Base-by-base conservation (phyloP, 2,797 vertebrate genomes). In the Simalia tracyae region DNA sequence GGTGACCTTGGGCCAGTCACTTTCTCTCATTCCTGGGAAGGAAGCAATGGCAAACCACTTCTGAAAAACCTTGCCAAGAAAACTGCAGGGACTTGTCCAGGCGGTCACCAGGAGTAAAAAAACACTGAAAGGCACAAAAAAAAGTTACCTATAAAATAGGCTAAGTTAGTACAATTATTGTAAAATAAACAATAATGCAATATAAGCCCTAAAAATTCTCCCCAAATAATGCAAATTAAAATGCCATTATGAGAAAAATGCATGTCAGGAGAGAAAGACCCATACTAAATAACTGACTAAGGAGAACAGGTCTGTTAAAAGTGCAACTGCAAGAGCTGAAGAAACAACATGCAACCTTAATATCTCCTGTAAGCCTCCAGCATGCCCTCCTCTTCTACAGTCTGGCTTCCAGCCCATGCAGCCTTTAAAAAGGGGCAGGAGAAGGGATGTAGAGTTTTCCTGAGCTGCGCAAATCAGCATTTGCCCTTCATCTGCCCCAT, bases 401-500 rank as follows among this genome's bases (percentile, higher is more conserved):
- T n/a, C 31, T 76, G 7, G 46, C 42, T 31, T 54, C 88, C 60
- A 14, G 56, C 50, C 36, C 17, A n/a, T 24, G 31, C 42, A 28
- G 50, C 22, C n/a, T 57, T 91, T 64, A 24, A 57, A 54, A 50
- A 3, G 84, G 57, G 92, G 92, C 76, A 96, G 94, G 1, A 0
- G n/a, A 1, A n/a, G 2, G 19, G 68, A 60, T 22, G 26, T 5
- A 68, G 56, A 87, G 12, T 87, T 88, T 90, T 59, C 36, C 90
- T 54, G 59, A 87, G 46, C 31, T 7, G 63, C 68, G 54, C 84
- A 89, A 92, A 91, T 50, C 89, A 91, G 50, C 63, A 88, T 68
- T 84, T 87, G 59, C 89, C 42, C 90, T 84, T 92, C 88, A 66
- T 56, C 88, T 0, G 0, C 92, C 72, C 91, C 89, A 94, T 88